These are phyloP conservation scores for Octonoba sinensis DNA, from an alignment of 2,888 invertebrate species.

Conservation along the genomic window DNA sequence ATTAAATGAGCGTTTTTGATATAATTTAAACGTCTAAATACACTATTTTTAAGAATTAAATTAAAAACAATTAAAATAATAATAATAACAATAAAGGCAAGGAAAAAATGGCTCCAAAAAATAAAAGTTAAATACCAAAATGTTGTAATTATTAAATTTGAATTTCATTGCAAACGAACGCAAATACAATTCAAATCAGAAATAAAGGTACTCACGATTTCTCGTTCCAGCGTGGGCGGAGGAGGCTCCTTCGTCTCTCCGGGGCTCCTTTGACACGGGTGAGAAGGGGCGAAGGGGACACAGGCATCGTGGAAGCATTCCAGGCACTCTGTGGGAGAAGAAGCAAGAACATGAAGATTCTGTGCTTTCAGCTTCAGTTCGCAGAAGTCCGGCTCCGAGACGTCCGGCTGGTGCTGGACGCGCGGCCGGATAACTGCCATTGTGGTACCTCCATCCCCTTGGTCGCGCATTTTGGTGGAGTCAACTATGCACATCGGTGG, in stretches of 20 bases:
- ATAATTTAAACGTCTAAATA: no score
- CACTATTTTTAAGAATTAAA: no score
- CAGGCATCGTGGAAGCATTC: conserved; percentile 78
- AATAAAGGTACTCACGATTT: conserved; percentile 68
- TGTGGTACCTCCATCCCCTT: conserved; percentile 6
- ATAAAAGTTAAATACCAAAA: no score
- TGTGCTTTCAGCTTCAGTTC: background rate
- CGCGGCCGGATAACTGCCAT: conserved; percentile 49
- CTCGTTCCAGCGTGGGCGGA: conserved; percentile 68
- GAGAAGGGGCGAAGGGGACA: conserved; percentile 69
- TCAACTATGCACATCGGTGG: conserved; percentile 58
- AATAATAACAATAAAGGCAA: no score
- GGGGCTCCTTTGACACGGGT: conserved; percentile 58
- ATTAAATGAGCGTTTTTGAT: no score
- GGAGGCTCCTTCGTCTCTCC: conserved; percentile 70
- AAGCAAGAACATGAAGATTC: conserved; percentile 16
- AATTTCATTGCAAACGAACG: background rate
- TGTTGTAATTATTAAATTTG: no score
- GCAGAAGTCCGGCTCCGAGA: background rate
- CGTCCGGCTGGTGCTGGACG: conserved; percentile 13
- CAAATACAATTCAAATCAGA: background rate
- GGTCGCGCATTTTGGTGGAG: conserved; percentile 51
- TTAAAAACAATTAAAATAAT: no score
- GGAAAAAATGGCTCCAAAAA: no score
- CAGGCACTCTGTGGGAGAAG: conserved; percentile 76